Evolutionary conservation across 2,797 vertebrate genomes (phyloP), one percentile per base, ranked within the genome.

Genomic region (Cheirogaleus major): DNA sequence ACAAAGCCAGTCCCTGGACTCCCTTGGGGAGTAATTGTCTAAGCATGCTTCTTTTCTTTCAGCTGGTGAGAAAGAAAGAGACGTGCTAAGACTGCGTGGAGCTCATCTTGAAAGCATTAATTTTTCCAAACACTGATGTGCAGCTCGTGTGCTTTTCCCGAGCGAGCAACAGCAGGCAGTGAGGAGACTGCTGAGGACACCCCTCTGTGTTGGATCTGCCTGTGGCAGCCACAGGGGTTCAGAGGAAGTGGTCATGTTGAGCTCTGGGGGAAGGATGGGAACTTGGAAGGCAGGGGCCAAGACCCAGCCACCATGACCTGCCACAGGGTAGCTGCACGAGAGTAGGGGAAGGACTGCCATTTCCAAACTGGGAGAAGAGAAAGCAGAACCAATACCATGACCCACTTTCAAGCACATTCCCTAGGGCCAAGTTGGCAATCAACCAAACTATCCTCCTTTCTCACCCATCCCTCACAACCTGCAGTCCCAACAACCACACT

Each of bases 81-180:
- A 89, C n/a, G 45, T 91, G 88, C 92, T 96, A 98, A 98, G 97
- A 72, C 78, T 97, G 82, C 96, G 90, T 69, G 93, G 96, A 98
- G 96, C 65, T 97, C 98, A 98, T 97, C 98, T 98, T 98, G 98
- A 98, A 98, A 94, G 84, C 97, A 98, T 98, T 98, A 98, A 98
- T 97, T 98, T 98, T 98, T 98, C 96, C 92, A 96, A 98, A 98
- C 93, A 97, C 89, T 88, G 80, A 95, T 95, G 96, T 96, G 93
- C 27, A 43, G 55, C 95, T 70, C 50, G 32, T 95, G 70, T 30
- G 79, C 80, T 91, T 81, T 92, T 81, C 84, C 93, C 30, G 30
- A 55, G 85, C 27, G 0, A 85, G 63, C 17, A 22, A 87, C 79
- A 93, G 92, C 61, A 59, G 92, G 63, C 69, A 81, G 45, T 18